Evolutionary conservation across 1,140 invertebrate species (phyloP).

Genomic region (Charaxes varanes): DNA sequence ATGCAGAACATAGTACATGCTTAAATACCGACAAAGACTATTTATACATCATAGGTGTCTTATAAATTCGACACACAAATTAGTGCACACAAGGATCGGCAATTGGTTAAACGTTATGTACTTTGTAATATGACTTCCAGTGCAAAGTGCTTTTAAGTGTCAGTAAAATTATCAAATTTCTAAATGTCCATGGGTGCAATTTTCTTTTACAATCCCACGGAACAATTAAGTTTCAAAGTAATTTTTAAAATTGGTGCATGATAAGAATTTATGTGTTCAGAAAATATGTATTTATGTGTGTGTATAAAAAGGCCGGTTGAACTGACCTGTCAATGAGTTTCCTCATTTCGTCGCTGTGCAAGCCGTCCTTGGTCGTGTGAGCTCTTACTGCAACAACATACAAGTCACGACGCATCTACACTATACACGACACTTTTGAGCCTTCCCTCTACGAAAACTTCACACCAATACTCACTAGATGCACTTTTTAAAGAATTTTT

Average conservation of each 20-base stretch:
- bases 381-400: slow-evolving; percentile 81
- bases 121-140: slow-evolving; percentile 10
- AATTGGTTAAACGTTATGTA: slow-evolving; percentile 24
- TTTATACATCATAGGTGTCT: slow-evolving; percentile 24
- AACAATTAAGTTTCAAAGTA: too few relatives aligned
- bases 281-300: background rate
- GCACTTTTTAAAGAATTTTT: too few relatives aligned
- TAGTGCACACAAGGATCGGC: slow-evolving; percentile 50
- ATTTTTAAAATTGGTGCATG: too few relatives aligned
- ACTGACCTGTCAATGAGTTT: slow-evolving; percentile 96
- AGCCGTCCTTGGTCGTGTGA: slow-evolving; percentile 86
- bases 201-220: too few relatives aligned
- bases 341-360: slow-evolving; percentile 95
- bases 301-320: slow-evolving; percentile 20
- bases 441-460: slow-evolving; percentile 39
- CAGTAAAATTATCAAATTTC: background rate
- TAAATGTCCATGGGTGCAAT: slow-evolving; percentile 4
- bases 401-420: slow-evolving; percentile 68
- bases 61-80: slow-evolving; percentile 13
- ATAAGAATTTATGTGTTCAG: slow-evolving; percentile 5
- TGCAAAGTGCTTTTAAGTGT: slow-evolving; percentile 6
- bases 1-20: slow-evolving; percentile 72
- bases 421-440: slow-evolving; percentile 52
- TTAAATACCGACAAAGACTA: slow-evolving; percentile 57
- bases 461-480: slow-evolving; percentile 36